Base-by-base conservation (phyloP, 2,113 vertebrate species). In the Triplophysa rosa region DNA sequence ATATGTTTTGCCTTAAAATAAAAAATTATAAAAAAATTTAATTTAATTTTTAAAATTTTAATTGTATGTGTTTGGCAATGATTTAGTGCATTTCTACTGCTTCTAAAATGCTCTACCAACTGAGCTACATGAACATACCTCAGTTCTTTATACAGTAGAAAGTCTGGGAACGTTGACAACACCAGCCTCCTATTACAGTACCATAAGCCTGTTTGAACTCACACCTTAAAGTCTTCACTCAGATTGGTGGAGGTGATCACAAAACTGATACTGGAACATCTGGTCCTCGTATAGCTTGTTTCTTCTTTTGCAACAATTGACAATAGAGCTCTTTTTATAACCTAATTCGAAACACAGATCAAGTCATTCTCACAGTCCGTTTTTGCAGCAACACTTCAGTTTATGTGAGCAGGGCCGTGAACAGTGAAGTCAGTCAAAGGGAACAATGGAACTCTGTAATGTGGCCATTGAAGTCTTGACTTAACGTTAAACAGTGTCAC, bases 401-500 rank as follows among this genome's bases (percentile, higher is more conserved):
- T 77, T 77, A 65, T 77, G 73, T 33, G 62, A 77, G 65, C 61
- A 65, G 24, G 62, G 49, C 29, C 19, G 13, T 16, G 62, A 77
- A 65, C 3, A 65, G 45, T 77, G 62, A 77, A 77, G 61, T 74
- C 58, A 74, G 72, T 45, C 56, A 63, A 62, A 62, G 72, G 47
- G 72, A 74, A 74, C 58, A 74, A 74, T 74, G 16, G 21, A 58
- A 5, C 40, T 37, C 72, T 74, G 21, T 37, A 37, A 37, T 74
- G 72, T 63, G 21, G 40, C 21, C 58, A 19, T 29, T 74, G 72
- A 74, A 63, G 72, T 29, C 47, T 40, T 74, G 47, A 77, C 73
- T 75, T 47, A 52, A 77, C 74, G 33, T 77, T 77, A 77, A 64
- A 65, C 45, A 77, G 74, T 66, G 74, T 77, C 45, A 52, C 62